Conservation (phyloP, 1,140 invertebrate genomes). For the Cheumatopsyche charites region DNA sequence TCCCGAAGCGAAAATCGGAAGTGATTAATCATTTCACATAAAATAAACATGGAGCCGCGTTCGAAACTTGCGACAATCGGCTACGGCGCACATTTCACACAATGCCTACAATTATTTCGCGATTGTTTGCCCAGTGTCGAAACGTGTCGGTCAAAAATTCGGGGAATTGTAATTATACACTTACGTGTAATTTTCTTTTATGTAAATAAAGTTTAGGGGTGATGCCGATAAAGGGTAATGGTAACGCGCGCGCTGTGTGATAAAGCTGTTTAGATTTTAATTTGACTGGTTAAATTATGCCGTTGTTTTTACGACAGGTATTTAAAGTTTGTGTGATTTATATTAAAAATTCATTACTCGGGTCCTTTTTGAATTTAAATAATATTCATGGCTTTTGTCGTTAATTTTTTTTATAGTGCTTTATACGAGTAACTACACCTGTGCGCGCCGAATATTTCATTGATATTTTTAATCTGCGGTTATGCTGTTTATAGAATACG, state of each 20-base stretch:
- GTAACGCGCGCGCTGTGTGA: neutral
- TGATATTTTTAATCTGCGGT: too few species aligned
- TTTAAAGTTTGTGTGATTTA: neutral
- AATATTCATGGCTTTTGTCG: neutral
- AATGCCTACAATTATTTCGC: neutral
- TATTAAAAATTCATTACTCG: neutral
- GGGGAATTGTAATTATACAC: neutral
- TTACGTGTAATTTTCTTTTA: neutral
- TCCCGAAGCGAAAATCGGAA: neutral
- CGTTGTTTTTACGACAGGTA: neutral
- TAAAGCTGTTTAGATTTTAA: neutral
- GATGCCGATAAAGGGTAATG: neutral
- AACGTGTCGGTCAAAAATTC: too few species aligned
- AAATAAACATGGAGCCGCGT: neutral
- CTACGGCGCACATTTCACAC: neutral
- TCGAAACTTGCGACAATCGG: neutral
- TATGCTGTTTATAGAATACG: too few species aligned
- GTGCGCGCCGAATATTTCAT: too few species aligned
- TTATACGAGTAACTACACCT: too few species aligned
- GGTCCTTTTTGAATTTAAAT: neutral
- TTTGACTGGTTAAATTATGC: conserved; percentile 13
- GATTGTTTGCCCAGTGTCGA: too few species aligned
- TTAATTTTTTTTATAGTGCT: too few species aligned
- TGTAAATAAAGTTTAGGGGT: neutral
- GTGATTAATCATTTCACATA: conserved; percentile 11